Conservation (phyloP, 2,888 invertebrate species). For the Pseudococcus viburni region DNA sequence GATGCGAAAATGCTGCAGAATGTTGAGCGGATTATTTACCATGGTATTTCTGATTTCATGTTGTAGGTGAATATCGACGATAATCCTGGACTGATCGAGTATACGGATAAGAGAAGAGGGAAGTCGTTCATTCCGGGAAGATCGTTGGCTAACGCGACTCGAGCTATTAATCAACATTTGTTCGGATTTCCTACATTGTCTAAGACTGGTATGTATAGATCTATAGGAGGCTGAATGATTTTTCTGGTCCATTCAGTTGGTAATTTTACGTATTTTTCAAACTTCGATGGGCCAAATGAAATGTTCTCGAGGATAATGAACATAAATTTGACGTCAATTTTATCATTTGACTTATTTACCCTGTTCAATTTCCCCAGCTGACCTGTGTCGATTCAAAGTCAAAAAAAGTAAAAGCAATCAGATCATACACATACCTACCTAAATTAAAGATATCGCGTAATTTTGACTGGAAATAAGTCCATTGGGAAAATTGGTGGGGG, state of each 20-base stretch:
- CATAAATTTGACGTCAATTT: too few species aligned
- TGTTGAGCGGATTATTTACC: background rate
- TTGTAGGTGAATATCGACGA: conserved; percentile 61
- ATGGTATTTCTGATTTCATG: background rate
- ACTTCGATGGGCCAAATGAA: too few species aligned
- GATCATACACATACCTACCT: too few species aligned
- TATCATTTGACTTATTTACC: too few species aligned
- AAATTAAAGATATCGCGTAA: too few species aligned
- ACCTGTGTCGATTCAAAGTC: too few species aligned
- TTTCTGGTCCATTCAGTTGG: background rate
- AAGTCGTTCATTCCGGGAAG: conserved; percentile 76
- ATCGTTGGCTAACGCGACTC: conserved; percentile 80
- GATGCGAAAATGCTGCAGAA: background rate
- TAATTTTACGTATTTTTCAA: too few species aligned
- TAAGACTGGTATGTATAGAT: conserved; percentile 65
- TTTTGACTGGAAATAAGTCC: too few species aligned
- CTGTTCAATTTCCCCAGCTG: too few species aligned
- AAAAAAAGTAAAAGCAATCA: too few species aligned
- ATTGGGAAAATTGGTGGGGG: too few species aligned
- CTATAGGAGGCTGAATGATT: background rate
- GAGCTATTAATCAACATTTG: conserved; percentile 82
- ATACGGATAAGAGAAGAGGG: conserved; percentile 69
- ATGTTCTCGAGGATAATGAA: too few species aligned
- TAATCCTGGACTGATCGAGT: conserved; percentile 41
- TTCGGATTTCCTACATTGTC: conserved; percentile 73